Percentiles rank a stretch among this genome's conserved stretches.
These are phyloP conservation scores for Zaprionus obscuricornis DNA, from an alignment of 2,888 invertebrate species.

Conservation along the genomic window DNA sequence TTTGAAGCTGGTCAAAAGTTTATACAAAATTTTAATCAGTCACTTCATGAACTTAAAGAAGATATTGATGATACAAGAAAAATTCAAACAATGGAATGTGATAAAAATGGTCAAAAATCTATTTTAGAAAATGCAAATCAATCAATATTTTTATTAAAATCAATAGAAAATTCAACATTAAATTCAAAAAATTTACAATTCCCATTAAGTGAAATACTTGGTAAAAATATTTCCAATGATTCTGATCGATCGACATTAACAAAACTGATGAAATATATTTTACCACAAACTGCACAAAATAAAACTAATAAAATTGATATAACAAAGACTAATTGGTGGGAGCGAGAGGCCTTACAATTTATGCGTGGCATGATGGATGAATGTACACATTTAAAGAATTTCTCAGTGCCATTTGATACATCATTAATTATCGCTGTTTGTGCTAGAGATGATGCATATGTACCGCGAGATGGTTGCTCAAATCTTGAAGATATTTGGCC, in stretches of 20 bases:
- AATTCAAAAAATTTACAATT: constrained; percentile 24
- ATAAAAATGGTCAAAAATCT: constrained; percentile 21
- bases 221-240: constrained; percentile 22
- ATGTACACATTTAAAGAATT: constrained; percentile 98
- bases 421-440: constrained; percentile 95
- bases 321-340: constrained; percentile 88
- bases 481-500: constrained; percentile 96
- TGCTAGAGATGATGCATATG: constrained; percentile 95
- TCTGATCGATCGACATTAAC: constrained; percentile 71
- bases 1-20: constrained; percentile 90
- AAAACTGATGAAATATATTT: constrained; percentile 81
- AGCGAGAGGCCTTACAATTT: constrained; percentile 93
- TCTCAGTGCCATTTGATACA: constrained; percentile 93
- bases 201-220: constrained; percentile 37
- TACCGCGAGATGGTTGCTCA: constrained; percentile 93
- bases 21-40: constrained; percentile 86
- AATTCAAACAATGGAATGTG: constrained; percentile 39
- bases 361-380: constrained; percentile 99
- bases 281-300: constrained; percentile 62
- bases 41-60: constrained; percentile 83
- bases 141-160: constrained; percentile 66
- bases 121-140: constrained; percentile 17
- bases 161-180: constrained; percentile 30
- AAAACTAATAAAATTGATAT: constrained; percentile 84
- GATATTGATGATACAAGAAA: constrained; percentile 80